Percentiles rank a stretch among this genome's conserved stretches.
These are phyloP conservation scores for Drosophila pruinosa DNA, from an alignment of 1,140 invertebrate genomes.

Conservation along the genomic window DNA sequence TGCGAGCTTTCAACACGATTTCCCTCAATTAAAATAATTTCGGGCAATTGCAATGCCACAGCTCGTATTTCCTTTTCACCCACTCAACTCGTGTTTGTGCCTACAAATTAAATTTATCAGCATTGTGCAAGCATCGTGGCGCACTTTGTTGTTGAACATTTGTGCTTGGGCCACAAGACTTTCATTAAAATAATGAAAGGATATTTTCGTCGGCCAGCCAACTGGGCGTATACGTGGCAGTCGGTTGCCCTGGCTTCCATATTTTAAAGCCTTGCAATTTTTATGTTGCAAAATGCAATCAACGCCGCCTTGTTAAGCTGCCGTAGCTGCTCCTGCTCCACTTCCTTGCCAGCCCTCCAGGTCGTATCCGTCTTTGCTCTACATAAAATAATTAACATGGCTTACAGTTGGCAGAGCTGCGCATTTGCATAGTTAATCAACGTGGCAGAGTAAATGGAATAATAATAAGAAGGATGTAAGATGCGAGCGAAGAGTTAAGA, in stretches of 20 bases:
- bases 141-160: constrained; percentile 19
- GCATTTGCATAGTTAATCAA: constrained; percentile 71
- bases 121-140: constrained; percentile 1
- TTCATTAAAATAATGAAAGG: constrained; percentile 74
- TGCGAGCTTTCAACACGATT: neutral
- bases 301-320: constrained; percentile 59
- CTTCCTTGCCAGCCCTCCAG: neutral
- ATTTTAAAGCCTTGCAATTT: constrained; percentile 17
- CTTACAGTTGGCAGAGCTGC: constrained; percentile 49
- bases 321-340: neutral
- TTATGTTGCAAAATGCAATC: constrained; percentile 65
- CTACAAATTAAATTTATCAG: constrained; percentile 61
- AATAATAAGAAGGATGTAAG: constrained; percentile 14
- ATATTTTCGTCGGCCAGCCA: constrained; percentile 34
- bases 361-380: constrained; percentile 26
- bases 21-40: constrained; percentile 15
- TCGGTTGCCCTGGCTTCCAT: neutral
- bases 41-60: constrained; percentile 13
- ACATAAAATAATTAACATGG: constrained; percentile 73
- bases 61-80: neutral
- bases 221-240: constrained; percentile 15
- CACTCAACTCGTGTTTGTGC: neutral
- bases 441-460: constrained; percentile 6
- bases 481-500: neutral
- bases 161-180: constrained; percentile 36